A percentile compares a stretch with the other conserved stretches of the same genome.
Conservation (phyloP, 2,797 vertebrate genomes). For the Myoxocephalus aenaeus region DNA sequence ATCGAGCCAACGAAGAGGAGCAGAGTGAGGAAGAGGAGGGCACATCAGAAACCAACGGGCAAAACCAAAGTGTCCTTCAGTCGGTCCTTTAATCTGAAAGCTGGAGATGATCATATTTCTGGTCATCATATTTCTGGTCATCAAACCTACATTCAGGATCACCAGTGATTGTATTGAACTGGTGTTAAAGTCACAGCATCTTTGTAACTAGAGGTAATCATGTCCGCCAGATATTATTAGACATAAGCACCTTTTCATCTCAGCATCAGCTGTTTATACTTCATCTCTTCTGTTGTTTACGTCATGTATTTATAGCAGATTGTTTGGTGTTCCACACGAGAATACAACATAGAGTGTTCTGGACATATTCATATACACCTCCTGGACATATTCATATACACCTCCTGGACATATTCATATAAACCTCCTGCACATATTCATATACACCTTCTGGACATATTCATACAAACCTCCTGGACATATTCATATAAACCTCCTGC, state of each 20-base stretch:
- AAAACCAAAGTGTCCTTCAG: constrained; percentile 23
- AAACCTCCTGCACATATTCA: no score
- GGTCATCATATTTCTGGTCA: no score
- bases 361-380: no score
- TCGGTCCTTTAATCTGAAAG: constrained; percentile 1
- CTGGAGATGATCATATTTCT: constrained; percentile 19
- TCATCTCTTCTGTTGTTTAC: constrained; percentile 71
- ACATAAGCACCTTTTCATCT: constrained; percentile 1
- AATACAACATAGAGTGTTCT: constrained; percentile 20
- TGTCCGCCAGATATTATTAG: constrained; percentile 38
- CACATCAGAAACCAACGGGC: constrained; percentile 31
- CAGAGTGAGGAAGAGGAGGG: constrained; percentile 27
- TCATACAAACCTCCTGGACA: no score
- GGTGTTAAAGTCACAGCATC: neutral
- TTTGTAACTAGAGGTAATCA: constrained; percentile 29
- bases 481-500: no score
- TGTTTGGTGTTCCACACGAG: constrained; percentile 47
- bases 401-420: no score
- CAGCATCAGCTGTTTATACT: constrained; percentile 67
- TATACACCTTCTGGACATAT: no score
- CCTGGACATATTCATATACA: neutral
- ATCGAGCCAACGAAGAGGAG: neutral
- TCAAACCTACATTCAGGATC: neutral
- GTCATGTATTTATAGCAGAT: constrained; percentile 74
- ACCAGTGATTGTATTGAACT: neutral